These are phyloP conservation scores for Andrena bucephala DNA, from an alignment of 2,888 invertebrate genomes.

Conservation along the genomic window DNA sequence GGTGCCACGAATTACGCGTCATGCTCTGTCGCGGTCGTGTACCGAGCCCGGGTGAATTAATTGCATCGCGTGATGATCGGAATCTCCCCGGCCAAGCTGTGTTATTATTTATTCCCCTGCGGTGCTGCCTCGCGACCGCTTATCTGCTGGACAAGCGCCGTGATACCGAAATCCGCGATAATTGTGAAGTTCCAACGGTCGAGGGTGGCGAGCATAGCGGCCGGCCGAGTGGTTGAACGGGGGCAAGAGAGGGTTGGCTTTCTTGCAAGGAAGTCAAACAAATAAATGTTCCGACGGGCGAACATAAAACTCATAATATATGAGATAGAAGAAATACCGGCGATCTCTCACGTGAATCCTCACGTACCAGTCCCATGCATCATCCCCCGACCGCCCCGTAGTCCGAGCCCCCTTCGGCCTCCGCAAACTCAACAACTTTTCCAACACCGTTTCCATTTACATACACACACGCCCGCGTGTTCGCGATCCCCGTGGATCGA, in stretches of 20 bases:
- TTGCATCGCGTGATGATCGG: conserved; percentile 61
- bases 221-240: background rate
- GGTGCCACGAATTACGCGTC: conserved; percentile 23
- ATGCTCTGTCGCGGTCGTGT: conserved; percentile 18
- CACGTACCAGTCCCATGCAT: conserved; percentile 76
- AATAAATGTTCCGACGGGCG: conserved; percentile 80
- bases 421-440: conserved; percentile 71
- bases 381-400: conserved; percentile 62
- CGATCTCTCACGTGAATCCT: conserved; percentile 79
- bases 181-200: conserved; percentile 60
- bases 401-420: conserved; percentile 57
- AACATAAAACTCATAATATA: conserved; percentile 81
- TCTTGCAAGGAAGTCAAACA: conserved; percentile 75
- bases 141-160: conserved; percentile 60
- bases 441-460: conserved; percentile 67
- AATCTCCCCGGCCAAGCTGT: conserved; percentile 36
- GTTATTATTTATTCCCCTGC: conserved; percentile 64
- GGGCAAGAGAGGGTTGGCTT: conserved; percentile 61
- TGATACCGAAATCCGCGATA: conserved; percentile 63
- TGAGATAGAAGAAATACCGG: conserved; percentile 80
- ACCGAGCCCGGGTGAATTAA: conserved; percentile 43
- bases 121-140: conserved; percentile 32
- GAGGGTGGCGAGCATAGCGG: conserved; percentile 1
- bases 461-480: conserved; percentile 33
- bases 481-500: conserved; percentile 20